Evolutionary conservation across 2,113 vertebrate genomes (phyloP), one percentile per base, ranked within the genome.

Genomic region (Tychaedon coryphoeus): DNA sequence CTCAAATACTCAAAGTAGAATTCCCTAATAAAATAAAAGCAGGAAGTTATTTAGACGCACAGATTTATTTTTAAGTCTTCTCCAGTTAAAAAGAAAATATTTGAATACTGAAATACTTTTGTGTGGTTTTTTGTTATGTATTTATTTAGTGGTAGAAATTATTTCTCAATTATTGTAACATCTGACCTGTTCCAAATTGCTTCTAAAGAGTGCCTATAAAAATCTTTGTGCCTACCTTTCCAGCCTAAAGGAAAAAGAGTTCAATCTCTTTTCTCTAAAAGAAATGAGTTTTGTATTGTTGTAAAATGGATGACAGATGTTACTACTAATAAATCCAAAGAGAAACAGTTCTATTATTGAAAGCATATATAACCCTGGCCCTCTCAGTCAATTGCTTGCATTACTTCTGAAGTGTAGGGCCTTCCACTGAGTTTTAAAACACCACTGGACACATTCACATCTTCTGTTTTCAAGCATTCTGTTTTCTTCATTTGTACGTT

Each of bases 301-400:
- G 6, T 73, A 58, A 77, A 89, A 47, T n/a, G 11, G 2, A 18
- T 71, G 48, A 23, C 28, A 82, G 31, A 23, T 82, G 18, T 70
- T 65, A 33, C 8, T 76, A 10, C 19, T 84, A 65, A 38, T 62
- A 70, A 65, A 65, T 80, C 6, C 22, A 84, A 53, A 25, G n/a
- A 76, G 12, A 80, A 86, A 83, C 2, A 33, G 13, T 86, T 86
- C 10, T 16, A 14, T 14, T 72, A 38, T 43, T 91, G n/a, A 69
- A 89, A 69, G 38, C 14, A 19, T 10, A 20, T 14, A 36, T 8
- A 62, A 17, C 4, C 11, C 7, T 61, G 8, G 3, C 1, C 0
- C 10, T n/a, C 14, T 73, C 43, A 56, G 36, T 61, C 38, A 50
- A 4, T 36, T 79, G 22, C 26, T 75, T 71, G 19, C 19, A 20